Percentiles rank a stretch among this genome's conserved stretches.
These are phyloP conservation scores for Pentalonia nigronervosa DNA, from an alignment of 1,140 invertebrate species.

Conservation along the genomic window DNA sequence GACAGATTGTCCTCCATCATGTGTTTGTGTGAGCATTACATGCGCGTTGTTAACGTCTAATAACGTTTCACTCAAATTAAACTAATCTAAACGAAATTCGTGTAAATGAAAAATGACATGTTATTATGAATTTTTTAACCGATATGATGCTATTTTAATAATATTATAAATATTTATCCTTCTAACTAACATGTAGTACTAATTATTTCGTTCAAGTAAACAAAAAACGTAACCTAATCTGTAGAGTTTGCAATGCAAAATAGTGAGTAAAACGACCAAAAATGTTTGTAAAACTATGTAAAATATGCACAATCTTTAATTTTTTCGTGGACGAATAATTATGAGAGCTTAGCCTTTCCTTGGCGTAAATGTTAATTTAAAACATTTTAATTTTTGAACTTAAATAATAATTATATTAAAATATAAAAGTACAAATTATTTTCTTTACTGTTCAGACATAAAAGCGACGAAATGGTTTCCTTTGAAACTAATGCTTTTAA, in stretches of 20 bases:
- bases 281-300: too few species aligned
- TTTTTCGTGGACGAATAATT: too few species aligned
- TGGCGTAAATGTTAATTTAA: not conserved
- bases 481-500: constrained; percentile 7
- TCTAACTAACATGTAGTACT: too few species aligned
- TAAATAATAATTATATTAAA: not conserved
- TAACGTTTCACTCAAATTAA: not conserved
- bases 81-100: not conserved
- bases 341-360: too few species aligned
- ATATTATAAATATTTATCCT: too few species aligned
- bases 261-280: too few species aligned
- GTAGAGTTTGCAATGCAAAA: not conserved
- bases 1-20: not conserved
- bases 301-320: too few species aligned
- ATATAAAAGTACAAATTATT: not conserved
- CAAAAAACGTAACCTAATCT: not conserved
- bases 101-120: not conserved
- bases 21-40: not conserved
- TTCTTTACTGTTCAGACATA: not conserved
- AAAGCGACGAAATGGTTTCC: not conserved
- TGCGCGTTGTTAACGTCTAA: not conserved
- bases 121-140: not conserved
- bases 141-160: not conserved
- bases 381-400: not conserved
- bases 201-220: not conserved